phyloP scores from a whole-genome alignment of 2,797 vertebrate species.

The Amblyopsis hoosieri region DNA sequence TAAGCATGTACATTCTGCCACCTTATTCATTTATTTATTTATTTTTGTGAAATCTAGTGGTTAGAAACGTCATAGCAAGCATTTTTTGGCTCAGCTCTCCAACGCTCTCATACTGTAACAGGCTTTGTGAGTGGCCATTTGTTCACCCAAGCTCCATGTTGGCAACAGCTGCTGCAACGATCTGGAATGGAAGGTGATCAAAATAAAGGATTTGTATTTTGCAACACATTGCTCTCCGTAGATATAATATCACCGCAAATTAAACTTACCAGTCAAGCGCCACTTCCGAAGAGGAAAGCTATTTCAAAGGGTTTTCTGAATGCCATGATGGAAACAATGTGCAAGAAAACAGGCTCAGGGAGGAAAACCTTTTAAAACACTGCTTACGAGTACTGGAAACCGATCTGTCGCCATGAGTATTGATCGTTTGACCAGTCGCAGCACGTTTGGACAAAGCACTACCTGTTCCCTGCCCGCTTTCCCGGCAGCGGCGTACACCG shows the following conservation, averaged over 20 bases:
- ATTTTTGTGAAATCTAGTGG: not conserved
- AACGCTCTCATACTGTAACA: not conserved
- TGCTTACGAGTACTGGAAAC: slow-evolving; percentile 36
- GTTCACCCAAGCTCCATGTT: not conserved
- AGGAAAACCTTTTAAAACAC: slow-evolving; percentile 33
- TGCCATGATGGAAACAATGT: slow-evolving; percentile 45
- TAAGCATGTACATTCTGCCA: no score
- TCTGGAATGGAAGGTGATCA: slow-evolving; percentile 5
- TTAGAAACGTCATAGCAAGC: slow-evolving; percentile 35
- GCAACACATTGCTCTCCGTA: slow-evolving; percentile 7
- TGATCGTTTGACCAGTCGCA: slow-evolving; percentile 56
- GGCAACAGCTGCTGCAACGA: no score
- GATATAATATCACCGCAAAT: slow-evolving; percentile 1
- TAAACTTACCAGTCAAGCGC: slow-evolving; percentile 15
- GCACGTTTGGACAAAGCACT: slow-evolving; percentile 45
- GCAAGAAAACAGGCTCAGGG: slow-evolving; percentile 21
- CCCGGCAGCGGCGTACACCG: slow-evolving; percentile 48
- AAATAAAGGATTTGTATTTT: slow-evolving; percentile 1
- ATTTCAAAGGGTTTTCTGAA: slow-evolving; percentile 29
- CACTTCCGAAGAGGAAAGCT: slow-evolving; percentile 19
- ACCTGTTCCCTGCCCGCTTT: slow-evolving; percentile 41
- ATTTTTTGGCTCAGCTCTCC: slow-evolving; percentile 11
- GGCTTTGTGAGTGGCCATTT: not conserved
- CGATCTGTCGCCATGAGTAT: slow-evolving; percentile 19
- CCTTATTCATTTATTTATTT: no score